Percentiles rank a stretch among this genome's conserved stretches.
Evolutionary conservation across 2,797 vertebrate genomes (phyloP).

Genomic region (Onychomys arenicola): DNA sequence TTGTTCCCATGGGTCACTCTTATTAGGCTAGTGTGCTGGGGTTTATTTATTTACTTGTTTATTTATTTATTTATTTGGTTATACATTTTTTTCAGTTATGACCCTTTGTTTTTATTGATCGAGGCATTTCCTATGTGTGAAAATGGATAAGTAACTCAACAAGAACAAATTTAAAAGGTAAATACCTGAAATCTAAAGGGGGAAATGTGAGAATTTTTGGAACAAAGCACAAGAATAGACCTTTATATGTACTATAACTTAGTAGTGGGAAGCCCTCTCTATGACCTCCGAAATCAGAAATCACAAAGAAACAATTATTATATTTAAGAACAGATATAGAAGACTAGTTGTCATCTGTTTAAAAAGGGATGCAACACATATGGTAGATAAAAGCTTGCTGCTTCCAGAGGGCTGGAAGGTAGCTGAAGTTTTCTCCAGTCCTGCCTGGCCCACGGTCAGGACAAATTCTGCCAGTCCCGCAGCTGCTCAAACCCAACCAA

Average conservation of each 20-base stretch:
- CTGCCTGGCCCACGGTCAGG: too few species aligned
- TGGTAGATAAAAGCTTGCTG: not conserved
- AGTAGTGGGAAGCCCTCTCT: not conserved
- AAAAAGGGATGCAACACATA: conserved; percentile 17
- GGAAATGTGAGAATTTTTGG: conserved; percentile 30
- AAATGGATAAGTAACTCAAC: conserved; percentile 21
- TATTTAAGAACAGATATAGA: conserved; percentile 28
- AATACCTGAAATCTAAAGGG: conserved; percentile 31
- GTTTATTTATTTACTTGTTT: conserved; percentile 22
- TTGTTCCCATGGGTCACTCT: not conserved
- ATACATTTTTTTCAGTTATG: not conserved
- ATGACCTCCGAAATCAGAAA: conserved; percentile 3
- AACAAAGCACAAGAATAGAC: not conserved
- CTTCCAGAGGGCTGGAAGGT: not conserved
- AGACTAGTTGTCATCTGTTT: not conserved
- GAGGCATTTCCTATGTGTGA: not conserved
- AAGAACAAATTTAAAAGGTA: conserved; percentile 18
- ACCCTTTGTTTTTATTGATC: not conserved
- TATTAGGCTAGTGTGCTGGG: conserved; percentile 4
- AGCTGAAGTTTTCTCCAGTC: too few species aligned
- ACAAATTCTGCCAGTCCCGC: too few species aligned
- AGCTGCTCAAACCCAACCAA: too few species aligned
- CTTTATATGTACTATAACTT: not conserved
- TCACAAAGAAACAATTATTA: conserved; percentile 35
- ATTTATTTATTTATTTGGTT: not conserved